Evolutionary conservation across 2,888 invertebrate species (phyloP).

Genomic region (Embidobia sp.): DNA sequence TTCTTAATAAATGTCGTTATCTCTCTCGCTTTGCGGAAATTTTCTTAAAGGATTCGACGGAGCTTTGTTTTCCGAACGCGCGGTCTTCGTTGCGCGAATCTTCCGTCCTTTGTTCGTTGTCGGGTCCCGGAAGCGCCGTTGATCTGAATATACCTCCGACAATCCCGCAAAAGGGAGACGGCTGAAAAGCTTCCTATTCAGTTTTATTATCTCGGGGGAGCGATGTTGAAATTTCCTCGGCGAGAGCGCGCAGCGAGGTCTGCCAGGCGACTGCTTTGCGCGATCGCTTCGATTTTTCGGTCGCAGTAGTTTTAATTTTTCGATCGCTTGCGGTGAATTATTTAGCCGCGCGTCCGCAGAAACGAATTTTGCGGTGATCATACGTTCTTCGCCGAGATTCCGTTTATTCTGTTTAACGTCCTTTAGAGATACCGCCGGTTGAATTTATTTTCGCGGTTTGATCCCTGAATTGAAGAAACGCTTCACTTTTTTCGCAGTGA

Average conservation of each 20-base stretch:
- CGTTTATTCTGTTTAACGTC: constrained; percentile 27
- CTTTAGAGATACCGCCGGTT: constrained; percentile 10
- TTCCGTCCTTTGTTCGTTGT: constrained; percentile 1
- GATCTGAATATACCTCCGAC: constrained; percentile 47
- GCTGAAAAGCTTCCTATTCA: constrained; percentile 32
- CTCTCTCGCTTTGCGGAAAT: constrained; percentile 42
- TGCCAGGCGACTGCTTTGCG: not conserved
- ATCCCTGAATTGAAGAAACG: constrained; percentile 30
- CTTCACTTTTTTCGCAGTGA: constrained; percentile 19
- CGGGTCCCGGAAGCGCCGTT: constrained; percentile 3
- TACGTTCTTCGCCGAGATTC: constrained; percentile 26
- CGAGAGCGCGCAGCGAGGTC: constrained; percentile 20
- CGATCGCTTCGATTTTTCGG: no score
- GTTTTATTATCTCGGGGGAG: constrained; percentile 34
- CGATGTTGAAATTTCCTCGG: constrained; percentile 15
- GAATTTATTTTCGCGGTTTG: constrained; percentile 27
- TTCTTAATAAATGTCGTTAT: constrained; percentile 59
- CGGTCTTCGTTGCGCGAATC: constrained; percentile 21
- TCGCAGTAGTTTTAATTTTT: not conserved
- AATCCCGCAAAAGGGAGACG: constrained; percentile 1
- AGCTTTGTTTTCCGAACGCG: constrained; percentile 49
- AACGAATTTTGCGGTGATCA: constrained; percentile 22
- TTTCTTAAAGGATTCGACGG: constrained; percentile 49
- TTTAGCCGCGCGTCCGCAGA: constrained; percentile 30
- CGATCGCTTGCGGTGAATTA: constrained; percentile 37